These are phyloP conservation scores for Cyclargus thomasi DNA, from an alignment of 1,140 invertebrate species.

Conservation along the genomic window DNA sequence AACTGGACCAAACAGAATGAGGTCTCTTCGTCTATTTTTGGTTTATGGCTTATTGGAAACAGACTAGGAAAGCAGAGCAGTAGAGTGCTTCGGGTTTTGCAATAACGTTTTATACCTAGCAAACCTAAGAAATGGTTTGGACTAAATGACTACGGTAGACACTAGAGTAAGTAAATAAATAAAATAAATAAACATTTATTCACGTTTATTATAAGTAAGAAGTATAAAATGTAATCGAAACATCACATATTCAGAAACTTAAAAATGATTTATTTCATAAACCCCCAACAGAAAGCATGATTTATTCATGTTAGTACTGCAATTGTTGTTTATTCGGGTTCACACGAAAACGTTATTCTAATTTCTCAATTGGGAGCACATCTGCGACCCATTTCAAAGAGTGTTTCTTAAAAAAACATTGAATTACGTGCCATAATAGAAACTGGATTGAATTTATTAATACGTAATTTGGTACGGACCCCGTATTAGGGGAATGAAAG, in stretches of 20 bases:
- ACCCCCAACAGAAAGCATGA: neutral
- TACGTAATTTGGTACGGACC: constrained; percentile 69
- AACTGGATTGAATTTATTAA: constrained; percentile 72
- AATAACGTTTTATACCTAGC: too few relatives aligned
- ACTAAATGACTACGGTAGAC: neutral
- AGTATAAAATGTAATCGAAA: too few relatives aligned
- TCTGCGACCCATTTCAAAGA: constrained; percentile 69
- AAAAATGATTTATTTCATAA: neutral
- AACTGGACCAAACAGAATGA: too few relatives aligned
- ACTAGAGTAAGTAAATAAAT: too few relatives aligned
- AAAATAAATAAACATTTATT: neutral
- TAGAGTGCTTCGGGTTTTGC: neutral
- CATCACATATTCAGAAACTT: neutral
- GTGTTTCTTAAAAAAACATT: constrained; percentile 62
- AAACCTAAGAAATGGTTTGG: too few relatives aligned
- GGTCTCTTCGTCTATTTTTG: neutral
- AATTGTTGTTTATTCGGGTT: constrained; percentile 37
- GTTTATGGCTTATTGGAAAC: neutral
- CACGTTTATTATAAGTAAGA: neutral
- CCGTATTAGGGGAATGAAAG: constrained; percentile 61
- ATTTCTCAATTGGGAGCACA: constrained; percentile 66
- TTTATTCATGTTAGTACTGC: constrained; percentile 17
- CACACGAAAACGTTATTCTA: constrained; percentile 60
- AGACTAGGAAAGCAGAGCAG: neutral
- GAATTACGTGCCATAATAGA: constrained; percentile 65